Base-by-base conservation (phyloP, 1,140 invertebrate species). In the Eupristina koningsbergeri region DNA sequence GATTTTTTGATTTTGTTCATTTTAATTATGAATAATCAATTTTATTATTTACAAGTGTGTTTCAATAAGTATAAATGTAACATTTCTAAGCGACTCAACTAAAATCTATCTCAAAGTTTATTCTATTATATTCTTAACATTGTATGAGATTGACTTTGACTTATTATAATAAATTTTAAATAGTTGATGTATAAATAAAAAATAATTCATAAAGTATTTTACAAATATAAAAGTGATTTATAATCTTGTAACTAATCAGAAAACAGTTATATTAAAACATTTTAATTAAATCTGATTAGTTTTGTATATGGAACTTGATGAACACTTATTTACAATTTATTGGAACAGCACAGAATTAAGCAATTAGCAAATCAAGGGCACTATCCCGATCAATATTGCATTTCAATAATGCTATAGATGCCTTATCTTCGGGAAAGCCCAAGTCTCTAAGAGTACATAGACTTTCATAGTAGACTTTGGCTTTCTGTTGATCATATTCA, bases 301-400 rank as follows among this genome's bases (percentile, higher is more conserved):
- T 63, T 83, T 26, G 50, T 85, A 53, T 15, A n/a, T 53, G 39
- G 3, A 26, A 63, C 71, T 76, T 69, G 29, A 75, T 50, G 80
- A 84, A 47, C 80, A 84, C 41, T 80, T 84, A 86, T 84, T 81
- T 85, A 85, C 84, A 85, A 36, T 81, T 71, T 78, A 85, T 81
- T 85, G 73, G 63, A 81, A 67, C 36, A 61, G 26, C 19, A 34
- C n/a, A 19, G 34, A 80, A 82, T 94, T 95, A 97, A 88, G 95
- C 94, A 87, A 97, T 95, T 82, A 98, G 93, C 89, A 95, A 94
- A 91, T 98, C 97, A 86, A 98, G 93, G 47, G 97, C 97, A 92
- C 96, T 97, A 88, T 98, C 97, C 87, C 95, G 94, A 92, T 98
- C 96, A 89, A 96, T 96, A 89, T 97, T 94, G 89, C 95, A 95